Evolutionary conservation across 2,797 vertebrate species (phyloP).

Genomic region (Lithobates pipiens): DNA sequence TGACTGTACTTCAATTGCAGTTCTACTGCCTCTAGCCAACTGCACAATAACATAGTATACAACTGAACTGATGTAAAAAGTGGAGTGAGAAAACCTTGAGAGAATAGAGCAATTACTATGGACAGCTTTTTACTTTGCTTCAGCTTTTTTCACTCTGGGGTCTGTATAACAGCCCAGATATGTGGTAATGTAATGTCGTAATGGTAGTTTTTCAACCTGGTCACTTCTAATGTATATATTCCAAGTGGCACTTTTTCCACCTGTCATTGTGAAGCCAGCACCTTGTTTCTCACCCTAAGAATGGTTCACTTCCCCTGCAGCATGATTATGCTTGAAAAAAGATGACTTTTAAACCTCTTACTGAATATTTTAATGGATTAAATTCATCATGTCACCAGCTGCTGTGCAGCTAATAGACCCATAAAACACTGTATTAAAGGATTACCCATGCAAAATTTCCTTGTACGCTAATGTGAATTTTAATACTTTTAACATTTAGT

Average conservation of each 20-base stretch:
- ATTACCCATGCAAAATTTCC: slow-evolving; percentile 88
- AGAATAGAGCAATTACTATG: too few species aligned
- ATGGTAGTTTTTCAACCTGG: background rate
- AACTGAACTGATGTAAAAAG: too few species aligned
- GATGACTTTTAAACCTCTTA: slow-evolving; percentile 88
- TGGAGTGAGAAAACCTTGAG: too few species aligned
- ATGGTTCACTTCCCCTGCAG: slow-evolving; percentile 79
- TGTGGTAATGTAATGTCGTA: background rate
- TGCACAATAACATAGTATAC: too few species aligned
- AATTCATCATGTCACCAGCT: slow-evolving; percentile 88
- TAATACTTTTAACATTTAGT: slow-evolving; percentile 90
- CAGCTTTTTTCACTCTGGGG: too few species aligned
- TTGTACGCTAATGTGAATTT: slow-evolving; percentile 86
- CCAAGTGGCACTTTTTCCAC: slow-evolving; percentile 70
- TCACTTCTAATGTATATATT: slow-evolving; percentile 49
- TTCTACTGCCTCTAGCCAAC: too few species aligned
- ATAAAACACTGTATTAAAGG: slow-evolving; percentile 89
- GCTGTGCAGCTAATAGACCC: slow-evolving; percentile 86
- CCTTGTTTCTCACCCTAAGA: slow-evolving; percentile 76
- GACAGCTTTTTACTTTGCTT: too few species aligned
- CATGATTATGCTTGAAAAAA: slow-evolving; percentile 86
- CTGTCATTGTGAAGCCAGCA: slow-evolving; percentile 74
- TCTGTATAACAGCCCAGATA: background rate
- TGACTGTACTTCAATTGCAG: too few species aligned
- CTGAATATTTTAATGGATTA: slow-evolving; percentile 88